Evolutionary conservation across 2,888 invertebrate species (phyloP).

Genomic region (Bugulina stolonifera): DNA sequence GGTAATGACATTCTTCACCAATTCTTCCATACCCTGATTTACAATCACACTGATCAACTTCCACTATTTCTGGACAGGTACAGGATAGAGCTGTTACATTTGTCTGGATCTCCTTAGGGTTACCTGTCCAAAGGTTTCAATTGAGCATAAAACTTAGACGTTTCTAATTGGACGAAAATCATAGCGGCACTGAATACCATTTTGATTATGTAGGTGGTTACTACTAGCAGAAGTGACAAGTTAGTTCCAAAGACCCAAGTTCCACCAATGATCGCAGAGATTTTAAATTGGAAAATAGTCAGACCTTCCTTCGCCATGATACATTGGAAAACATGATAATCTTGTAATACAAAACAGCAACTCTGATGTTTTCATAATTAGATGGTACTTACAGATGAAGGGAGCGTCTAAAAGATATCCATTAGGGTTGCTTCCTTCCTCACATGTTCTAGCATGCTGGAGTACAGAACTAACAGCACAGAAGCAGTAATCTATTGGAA

Average conservation of each 20-base stretch:
- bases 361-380: not conserved
- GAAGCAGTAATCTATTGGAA: conserved; percentile 8
- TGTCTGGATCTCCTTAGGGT: not conserved
- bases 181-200: too few relatives aligned
- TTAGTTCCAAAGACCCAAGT: not conserved
- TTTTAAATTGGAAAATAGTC: not conserved
- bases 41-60: conserved; percentile 14
- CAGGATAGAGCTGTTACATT: not conserved
- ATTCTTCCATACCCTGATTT: conserved; percentile 3
- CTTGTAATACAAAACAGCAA: not conserved
- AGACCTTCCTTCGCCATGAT: not conserved
- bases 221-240: not conserved
- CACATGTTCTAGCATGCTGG: conserved; percentile 3
- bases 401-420: not conserved
- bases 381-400: not conserved
- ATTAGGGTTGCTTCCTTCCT: not conserved
- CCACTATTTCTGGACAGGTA: not conserved
- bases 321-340: not conserved
- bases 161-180: too few relatives aligned
- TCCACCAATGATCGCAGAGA: not conserved
- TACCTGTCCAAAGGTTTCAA: too few relatives aligned
- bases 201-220: not conserved
- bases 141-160: too few relatives aligned
- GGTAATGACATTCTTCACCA: not conserved
- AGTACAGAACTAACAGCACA: not conserved